Evolutionary conservation across 2,888 invertebrate species (phyloP).

Genomic region (Tenthredo amoena): DNA sequence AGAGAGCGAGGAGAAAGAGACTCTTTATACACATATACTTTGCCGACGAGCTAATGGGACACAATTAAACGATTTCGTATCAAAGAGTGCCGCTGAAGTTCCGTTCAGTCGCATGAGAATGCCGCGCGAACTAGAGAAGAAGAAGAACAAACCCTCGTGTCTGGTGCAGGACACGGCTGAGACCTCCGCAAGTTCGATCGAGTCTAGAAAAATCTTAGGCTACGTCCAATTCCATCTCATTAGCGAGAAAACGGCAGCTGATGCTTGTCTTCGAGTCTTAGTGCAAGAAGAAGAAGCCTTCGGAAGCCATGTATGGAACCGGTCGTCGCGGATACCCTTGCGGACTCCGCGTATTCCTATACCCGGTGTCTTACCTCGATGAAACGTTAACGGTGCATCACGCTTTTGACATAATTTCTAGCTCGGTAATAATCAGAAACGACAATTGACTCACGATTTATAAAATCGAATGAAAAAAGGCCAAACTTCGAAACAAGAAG

Average conservation of each 20-base stretch:
- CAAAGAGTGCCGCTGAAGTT: constrained; percentile 76
- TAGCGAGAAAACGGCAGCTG: constrained; percentile 77
- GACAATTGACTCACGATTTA: neutral
- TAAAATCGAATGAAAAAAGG: neutral
- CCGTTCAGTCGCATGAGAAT: constrained; percentile 67
- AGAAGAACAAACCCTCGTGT: constrained; percentile 55
- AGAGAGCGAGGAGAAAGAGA: constrained; percentile 48
- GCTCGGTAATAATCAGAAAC: neutral
- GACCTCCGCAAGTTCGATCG: constrained; percentile 62
- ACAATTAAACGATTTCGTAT: constrained; percentile 78
- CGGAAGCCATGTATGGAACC: constrained; percentile 78
- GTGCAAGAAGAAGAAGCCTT: constrained; percentile 73
- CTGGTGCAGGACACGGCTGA: constrained; percentile 38
- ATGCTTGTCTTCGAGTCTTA: constrained; percentile 76
- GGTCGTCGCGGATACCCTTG: constrained; percentile 67
- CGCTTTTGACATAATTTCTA: neutral
- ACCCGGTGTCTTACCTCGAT: constrained; percentile 42
- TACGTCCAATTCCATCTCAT: constrained; percentile 78
- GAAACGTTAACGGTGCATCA: neutral
- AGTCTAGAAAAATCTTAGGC: constrained; percentile 78
- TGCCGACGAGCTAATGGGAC: constrained; percentile 75
- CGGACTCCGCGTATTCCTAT: constrained; percentile 25
- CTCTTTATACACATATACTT: constrained; percentile 38
- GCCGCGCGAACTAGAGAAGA: constrained; percentile 54
- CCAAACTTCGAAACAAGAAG: neutral